A percentile compares a stretch with the other conserved stretches of the same genome.
These are phyloP conservation scores for Laticauda colubrina DNA, from an alignment of 2,113 vertebrate genomes.

Conservation along the genomic window DNA sequence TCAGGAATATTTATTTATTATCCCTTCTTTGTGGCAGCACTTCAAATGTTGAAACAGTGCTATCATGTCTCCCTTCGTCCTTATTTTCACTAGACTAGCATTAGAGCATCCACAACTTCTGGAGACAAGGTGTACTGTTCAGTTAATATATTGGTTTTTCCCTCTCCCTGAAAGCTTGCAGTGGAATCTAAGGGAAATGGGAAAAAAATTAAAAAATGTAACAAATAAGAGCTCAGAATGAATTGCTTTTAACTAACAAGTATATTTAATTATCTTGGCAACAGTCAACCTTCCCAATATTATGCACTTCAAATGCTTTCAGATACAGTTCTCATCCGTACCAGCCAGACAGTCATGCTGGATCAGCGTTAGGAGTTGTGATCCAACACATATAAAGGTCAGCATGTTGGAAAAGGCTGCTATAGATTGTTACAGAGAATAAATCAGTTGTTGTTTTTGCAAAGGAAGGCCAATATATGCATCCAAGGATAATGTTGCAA, in stretches of 20 bases:
- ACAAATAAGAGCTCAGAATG: neutral
- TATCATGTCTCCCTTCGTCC: too few relatives aligned
- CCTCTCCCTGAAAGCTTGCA: neutral
- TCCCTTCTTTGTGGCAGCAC: too few relatives aligned
- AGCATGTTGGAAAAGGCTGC: neutral
- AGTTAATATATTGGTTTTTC: too few relatives aligned
- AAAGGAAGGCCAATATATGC: too few relatives aligned
- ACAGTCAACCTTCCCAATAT: neutral
- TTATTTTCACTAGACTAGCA: too few relatives aligned
- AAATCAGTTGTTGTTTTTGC: neutral
- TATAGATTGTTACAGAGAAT: neutral
- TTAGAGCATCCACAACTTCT: too few relatives aligned
- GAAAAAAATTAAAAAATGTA: neutral
- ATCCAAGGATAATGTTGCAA: too few relatives aligned
- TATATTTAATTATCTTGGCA: neutral
- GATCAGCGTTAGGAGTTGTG: neutral
- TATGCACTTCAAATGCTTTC: neutral
- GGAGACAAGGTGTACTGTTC: too few relatives aligned
- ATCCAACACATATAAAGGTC: neutral
- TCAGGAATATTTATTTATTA: neutral
- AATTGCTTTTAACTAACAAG: neutral
- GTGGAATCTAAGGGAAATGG: neutral
- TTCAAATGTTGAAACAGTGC: too few relatives aligned
- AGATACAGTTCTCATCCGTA: too few relatives aligned
- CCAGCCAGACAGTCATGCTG: neutral